Evolutionary conservation across 2,797 vertebrate genomes (phyloP).

Genomic region (Notamacropus eugenii): DNA sequence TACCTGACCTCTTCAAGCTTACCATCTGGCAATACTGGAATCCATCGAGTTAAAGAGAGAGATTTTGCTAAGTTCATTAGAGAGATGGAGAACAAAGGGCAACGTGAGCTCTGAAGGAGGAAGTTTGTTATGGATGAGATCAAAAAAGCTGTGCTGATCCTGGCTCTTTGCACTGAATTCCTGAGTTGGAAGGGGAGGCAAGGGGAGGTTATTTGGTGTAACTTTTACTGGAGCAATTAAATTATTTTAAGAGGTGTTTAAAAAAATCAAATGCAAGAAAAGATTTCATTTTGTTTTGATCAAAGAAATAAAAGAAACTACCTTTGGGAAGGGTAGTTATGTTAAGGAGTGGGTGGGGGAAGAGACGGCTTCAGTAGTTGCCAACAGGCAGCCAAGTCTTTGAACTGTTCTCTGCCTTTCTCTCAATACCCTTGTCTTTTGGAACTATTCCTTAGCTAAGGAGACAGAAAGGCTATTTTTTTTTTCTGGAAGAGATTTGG

Average conservation of each 20-base stretch:
- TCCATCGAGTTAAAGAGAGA: not conserved
- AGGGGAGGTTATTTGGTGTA: not conserved
- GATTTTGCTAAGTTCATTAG: not conserved
- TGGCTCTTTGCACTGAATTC: not conserved
- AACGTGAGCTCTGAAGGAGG: not conserved
- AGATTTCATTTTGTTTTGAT: not conserved
- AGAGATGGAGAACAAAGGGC: not conserved
- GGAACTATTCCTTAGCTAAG: not conserved
- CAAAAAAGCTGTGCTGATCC: not conserved
- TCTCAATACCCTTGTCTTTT: not conserved
- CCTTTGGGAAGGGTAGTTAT: not conserved
- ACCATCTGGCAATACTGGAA: not conserved
- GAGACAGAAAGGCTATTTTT: not conserved
- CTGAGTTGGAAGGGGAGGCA: not conserved
- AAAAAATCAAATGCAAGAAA: not conserved
- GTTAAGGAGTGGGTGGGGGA: not conserved
- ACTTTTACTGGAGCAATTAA: not conserved
- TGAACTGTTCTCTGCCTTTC: not conserved
- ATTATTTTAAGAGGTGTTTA: not conserved
- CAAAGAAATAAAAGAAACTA: not conserved
- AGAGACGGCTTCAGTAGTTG: not conserved
- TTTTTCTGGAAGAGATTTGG: not conserved
- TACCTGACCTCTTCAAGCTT: not conserved
- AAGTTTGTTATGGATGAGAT: not conserved
- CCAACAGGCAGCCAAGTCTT: not conserved